phyloP scores from a whole-genome alignment of 2,113 vertebrate genomes.

The Mormyrus iriodes region DNA sequence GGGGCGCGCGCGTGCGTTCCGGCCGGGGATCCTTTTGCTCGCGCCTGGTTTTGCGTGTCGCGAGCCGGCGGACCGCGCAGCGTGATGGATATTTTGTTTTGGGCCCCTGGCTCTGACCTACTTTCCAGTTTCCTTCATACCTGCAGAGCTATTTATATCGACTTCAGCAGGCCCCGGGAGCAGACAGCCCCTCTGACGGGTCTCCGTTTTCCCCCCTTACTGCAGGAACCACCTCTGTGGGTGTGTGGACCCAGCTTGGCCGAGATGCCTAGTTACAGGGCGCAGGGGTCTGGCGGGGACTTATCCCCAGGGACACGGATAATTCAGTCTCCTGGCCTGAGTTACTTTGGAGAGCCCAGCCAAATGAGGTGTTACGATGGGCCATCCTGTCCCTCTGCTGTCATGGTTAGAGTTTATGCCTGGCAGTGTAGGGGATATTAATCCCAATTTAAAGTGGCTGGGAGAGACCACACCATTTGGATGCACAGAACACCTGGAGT shows the following conservation, averaged over 20 bases:
- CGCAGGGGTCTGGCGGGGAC: not conserved
- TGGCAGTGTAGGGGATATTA: not conserved
- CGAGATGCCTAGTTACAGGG: not conserved
- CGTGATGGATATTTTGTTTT: slow-evolving; percentile 45
- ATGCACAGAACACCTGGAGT: not conserved
- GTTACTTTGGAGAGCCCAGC: not conserved
- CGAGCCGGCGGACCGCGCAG: slow-evolving; percentile 20
- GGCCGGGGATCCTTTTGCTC: slow-evolving; percentile 23
- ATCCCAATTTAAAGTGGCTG: not conserved
- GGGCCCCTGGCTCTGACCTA: slow-evolving; percentile 47
- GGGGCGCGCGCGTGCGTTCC: not conserved
- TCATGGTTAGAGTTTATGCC: not conserved
- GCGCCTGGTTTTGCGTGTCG: slow-evolving; percentile 22
- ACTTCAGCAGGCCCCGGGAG: slow-evolving; percentile 38
- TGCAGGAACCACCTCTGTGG: not conserved
- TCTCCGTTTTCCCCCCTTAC: not conserved
- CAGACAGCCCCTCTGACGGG: slow-evolving; percentile 18
- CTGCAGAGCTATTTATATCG: slow-evolving; percentile 50
- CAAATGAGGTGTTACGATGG: not conserved
- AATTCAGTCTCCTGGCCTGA: not conserved
- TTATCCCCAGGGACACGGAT: not conserved
- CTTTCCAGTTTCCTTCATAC: slow-evolving; percentile 47
- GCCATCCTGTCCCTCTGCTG: not conserved
- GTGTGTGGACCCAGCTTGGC: not conserved
- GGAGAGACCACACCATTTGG: not conserved